phyloP scores from a whole-genome alignment of 2,797 vertebrate genomes.

The Melanotaenia maccullochi region DNA sequence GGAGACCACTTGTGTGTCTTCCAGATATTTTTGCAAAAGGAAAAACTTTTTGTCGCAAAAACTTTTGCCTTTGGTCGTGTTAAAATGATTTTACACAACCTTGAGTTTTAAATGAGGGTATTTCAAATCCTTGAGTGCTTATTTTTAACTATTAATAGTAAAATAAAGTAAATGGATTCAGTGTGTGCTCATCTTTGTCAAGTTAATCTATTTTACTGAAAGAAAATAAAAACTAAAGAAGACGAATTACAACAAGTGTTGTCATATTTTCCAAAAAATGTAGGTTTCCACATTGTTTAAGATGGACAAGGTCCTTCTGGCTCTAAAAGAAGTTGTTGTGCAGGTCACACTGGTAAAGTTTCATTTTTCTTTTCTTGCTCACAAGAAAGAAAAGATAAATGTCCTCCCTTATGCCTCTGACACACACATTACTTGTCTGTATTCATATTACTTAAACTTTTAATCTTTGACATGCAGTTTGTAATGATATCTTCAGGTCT shows the following conservation, averaged over 20 bases:
- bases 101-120: background rate
- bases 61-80: background rate
- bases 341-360: background rate
- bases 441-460: slow-evolving; percentile 7
- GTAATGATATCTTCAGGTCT: background rate
- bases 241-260: background rate
- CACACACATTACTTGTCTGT: background rate
- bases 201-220: too few relatives aligned
- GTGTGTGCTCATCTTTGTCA: background rate
- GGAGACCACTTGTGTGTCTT: too few relatives aligned
- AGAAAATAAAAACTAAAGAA: background rate
- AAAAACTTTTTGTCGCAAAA: too few relatives aligned
- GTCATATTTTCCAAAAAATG: background rate
- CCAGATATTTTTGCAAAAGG: background rate
- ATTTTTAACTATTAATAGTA: background rate
- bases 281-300: too few relatives aligned
- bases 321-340: background rate
- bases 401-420: slow-evolving; percentile 14
- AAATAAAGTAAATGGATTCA: background rate
- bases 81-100: background rate
- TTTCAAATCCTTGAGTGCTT: background rate
- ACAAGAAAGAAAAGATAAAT: slow-evolving; percentile 10
- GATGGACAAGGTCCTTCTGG: too few relatives aligned
- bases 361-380: slow-evolving; percentile 1
- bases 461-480: slow-evolving; percentile 17